These are phyloP conservation scores for Chlorodrepanis virens DNA, from an alignment of 2,113 vertebrate species.

Conservation along the genomic window DNA sequence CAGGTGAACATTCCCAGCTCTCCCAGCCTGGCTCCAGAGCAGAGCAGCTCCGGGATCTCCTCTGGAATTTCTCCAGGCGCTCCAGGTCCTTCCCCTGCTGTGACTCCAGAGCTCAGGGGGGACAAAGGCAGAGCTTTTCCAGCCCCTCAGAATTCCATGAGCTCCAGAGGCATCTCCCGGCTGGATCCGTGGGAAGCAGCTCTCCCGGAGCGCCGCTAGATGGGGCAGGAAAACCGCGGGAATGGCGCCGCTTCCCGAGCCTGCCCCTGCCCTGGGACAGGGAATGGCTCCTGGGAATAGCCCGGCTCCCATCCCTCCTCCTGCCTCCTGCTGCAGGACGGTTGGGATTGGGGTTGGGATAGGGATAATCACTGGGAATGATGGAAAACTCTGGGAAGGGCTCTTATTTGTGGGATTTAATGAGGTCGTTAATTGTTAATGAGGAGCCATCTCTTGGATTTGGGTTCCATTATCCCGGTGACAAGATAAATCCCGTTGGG, in stretches of 20 bases:
- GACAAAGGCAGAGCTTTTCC: background rate
- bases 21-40: background rate
- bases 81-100: background rate
- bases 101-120: background rate
- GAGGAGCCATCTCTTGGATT: background rate
- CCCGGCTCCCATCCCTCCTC: background rate
- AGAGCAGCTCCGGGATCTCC: background rate
- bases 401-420: background rate
- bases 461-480: background rate
- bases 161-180: background rate
- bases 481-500: background rate
- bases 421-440: background rate
- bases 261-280: background rate
- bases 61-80: background rate
- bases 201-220: background rate
- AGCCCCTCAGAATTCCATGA: accelerated
- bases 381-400: background rate
- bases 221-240: background rate
- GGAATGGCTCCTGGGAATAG: background rate
- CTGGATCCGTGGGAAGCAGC: accelerated
- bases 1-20: background rate
- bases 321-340: background rate
- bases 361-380: background rate
- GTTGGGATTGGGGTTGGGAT: background rate
- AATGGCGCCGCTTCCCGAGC: no score